A percentile compares a stretch with the other conserved stretches of the same genome.
These are phyloP conservation scores for Leucosticte australis DNA, from an alignment of 2,113 vertebrate genomes.

Conservation along the genomic window DNA sequence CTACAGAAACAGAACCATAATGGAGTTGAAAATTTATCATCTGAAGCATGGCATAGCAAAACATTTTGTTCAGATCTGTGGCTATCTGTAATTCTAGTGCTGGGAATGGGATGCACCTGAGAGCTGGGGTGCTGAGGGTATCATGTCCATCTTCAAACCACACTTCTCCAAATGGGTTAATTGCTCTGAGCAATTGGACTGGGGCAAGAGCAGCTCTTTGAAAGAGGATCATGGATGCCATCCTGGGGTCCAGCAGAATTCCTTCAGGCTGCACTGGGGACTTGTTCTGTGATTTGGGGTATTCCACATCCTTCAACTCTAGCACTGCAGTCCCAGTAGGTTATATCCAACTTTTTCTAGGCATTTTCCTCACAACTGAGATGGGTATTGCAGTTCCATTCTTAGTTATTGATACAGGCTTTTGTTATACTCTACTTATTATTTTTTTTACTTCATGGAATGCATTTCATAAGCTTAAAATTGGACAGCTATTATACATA, in stretches of 20 bases:
- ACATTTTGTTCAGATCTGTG: not conserved
- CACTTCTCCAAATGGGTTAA: not conserved
- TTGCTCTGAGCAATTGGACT: not conserved
- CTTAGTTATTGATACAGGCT: not conserved
- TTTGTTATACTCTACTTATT: not conserved
- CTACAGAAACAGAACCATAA: not conserved
- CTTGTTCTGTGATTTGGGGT: not conserved
- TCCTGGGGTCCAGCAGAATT: not conserved
- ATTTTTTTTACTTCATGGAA: not conserved
- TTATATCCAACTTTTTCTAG: not conserved
- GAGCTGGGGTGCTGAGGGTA: not conserved
- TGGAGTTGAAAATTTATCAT: not conserved
- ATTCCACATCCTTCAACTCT: not conserved
- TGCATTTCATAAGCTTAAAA: not conserved
- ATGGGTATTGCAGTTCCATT: not conserved
- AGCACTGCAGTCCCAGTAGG: not conserved
- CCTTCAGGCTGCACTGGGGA: not conserved
- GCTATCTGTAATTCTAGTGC: not conserved
- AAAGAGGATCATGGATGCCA: not conserved
- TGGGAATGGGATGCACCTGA: not conserved
- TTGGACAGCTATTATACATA: not conserved
- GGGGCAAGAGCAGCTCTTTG: not conserved
- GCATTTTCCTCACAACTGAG: not conserved
- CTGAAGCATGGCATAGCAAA: not conserved
- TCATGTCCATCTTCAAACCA: fast-evolving